Evolutionary conservation across 2,113 vertebrate genomes (phyloP), one percentile per base, ranked within the genome.

Genomic region (Amblyopsis rosae): DNA sequence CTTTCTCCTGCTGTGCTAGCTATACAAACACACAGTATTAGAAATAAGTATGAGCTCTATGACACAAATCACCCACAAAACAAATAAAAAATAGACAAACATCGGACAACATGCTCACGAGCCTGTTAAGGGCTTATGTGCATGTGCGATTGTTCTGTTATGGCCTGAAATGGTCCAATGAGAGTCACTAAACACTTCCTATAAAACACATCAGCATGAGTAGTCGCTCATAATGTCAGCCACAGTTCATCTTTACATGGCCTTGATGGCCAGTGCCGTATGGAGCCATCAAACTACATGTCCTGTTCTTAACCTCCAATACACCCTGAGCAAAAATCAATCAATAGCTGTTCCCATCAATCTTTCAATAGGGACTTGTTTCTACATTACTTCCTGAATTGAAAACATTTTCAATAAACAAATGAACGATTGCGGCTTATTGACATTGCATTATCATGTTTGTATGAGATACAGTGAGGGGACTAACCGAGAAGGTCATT

Each of bases 61-160:
- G 58, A 64, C 51, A 59, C 13, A 66, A 80, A 87, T 73, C 79
- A 78, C 60, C 67, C 55, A 63, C 57, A 67, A 80, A 88, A 89
- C 82, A 89, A 88, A 91, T 66, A 72, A 77, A 16, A 19, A 56
- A 61, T 82, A 79, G 85, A 73, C 79, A 75, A 72, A 64, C 70
- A 68, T 45, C 57, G 65, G 65, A 50, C 35, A 50, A 45, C 7
- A 32, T 65, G 62, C 35, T 17, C 15, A 17, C 6, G 9, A 32
- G 19, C 47, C 16, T 35, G 33, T 59, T 41, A 41, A 41, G 32
- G 3, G 58, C 7, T 9, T 60, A 33, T 35, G 58, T 26, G 59
- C 1, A 0, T 49, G n/a, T 26, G 26, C 26, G 26, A 26, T 26
- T 26, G 26, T 26, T 26, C 26, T 26, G 26, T 26, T 26, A 26